Percentiles rank a stretch among this genome's conserved stretches.
phyloP scores from a whole-genome alignment of 2,888 invertebrate species.

The Chymomyza procnemis region DNA sequence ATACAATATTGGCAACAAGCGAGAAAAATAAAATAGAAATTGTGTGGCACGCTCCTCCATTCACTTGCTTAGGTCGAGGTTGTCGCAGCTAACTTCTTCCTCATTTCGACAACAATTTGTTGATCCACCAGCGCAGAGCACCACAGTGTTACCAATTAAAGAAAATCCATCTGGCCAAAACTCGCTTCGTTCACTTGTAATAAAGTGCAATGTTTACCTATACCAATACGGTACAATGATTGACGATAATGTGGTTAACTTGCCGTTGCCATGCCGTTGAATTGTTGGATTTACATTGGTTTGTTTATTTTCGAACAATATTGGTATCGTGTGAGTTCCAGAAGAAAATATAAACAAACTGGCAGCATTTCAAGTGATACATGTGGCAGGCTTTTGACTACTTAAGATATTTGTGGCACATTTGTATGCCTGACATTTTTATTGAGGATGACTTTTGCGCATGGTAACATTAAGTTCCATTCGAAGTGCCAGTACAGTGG shows the following conservation, averaged over 20 bases:
- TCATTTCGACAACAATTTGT: conserved; percentile 1
- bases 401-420: neutral
- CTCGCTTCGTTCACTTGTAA: neutral
- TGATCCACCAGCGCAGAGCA: neutral
- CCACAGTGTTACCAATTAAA: neutral
- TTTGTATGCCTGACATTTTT: neutral
- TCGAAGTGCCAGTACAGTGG: neutral
- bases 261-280: neutral
- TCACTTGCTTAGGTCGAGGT: conserved; percentile 48
- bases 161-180: neutral
- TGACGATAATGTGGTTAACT: neutral
- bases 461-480: neutral
- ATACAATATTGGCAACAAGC: neutral
- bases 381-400: neutral
- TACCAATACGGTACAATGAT: neutral
- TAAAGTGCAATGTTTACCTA: neutral
- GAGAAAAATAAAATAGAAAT: neutral
- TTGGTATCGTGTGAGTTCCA: neutral
- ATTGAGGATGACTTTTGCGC: neutral
- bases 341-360: no score
- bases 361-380: neutral
- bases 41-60: neutral
- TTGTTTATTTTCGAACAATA: no score
- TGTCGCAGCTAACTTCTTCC: conserved; percentile 35
- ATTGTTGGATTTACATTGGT: neutral